phyloP scores from a whole-genome alignment of 2,797 vertebrate species.

The Acrocephalus scirpaceus region DNA sequence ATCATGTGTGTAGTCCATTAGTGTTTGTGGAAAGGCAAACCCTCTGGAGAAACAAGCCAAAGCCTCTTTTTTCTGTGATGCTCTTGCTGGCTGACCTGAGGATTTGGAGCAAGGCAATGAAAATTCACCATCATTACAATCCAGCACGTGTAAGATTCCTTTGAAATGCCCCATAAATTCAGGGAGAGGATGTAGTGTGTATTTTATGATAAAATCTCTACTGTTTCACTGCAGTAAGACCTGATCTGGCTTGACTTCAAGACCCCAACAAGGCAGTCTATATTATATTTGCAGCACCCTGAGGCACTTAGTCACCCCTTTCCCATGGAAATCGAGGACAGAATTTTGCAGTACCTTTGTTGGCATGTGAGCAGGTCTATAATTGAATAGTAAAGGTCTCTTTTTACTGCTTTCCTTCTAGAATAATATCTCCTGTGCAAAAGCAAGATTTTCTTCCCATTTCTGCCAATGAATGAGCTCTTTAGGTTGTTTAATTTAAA shows the following conservation, averaged over 20 bases:
- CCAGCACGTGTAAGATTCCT: not conserved
- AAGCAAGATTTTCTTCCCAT: not conserved
- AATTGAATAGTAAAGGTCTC: not conserved
- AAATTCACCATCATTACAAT: not conserved
- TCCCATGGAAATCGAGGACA: not conserved
- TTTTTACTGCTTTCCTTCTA: conserved; percentile 3
- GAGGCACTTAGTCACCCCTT: not conserved
- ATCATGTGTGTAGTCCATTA: not conserved
- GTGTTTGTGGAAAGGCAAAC: not conserved
- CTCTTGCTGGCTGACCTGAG: not conserved
- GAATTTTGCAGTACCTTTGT: not conserved
- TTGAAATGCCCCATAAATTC: not conserved
- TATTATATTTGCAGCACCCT: not conserved
- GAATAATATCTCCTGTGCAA: not conserved
- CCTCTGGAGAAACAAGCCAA: not conserved
- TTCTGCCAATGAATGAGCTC: not conserved
- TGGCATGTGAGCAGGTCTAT: fast-evolving
- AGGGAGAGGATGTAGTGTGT: not conserved
- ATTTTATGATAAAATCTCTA: not conserved
- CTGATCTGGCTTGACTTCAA: not conserved
- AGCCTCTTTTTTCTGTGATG: not conserved
- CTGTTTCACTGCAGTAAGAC: not conserved
- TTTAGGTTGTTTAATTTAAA: conserved; percentile 18
- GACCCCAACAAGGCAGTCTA: not conserved
- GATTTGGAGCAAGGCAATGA: conserved; percentile 7